Base-by-base conservation (phyloP, 1,140 invertebrate species). In the Drosophila dunni region DNA sequence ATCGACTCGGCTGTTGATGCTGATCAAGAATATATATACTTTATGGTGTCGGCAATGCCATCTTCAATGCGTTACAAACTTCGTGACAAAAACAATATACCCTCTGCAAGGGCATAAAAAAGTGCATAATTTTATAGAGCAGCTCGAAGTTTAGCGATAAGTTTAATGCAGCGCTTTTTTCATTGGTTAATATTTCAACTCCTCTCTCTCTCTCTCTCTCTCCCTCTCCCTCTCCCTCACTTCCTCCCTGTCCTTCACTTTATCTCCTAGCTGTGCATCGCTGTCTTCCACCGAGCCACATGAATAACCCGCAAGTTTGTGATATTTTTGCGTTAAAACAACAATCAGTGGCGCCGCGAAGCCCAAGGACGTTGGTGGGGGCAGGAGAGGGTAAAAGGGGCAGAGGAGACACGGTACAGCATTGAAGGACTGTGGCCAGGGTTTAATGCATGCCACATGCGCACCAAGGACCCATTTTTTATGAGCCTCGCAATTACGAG, bases 381-480 rank as follows among this genome's bases (percentile, higher is more conserved):
- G 11, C 9, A 13, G 40, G 2, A 1, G 34, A n/a, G 8, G 24
- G 33, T 24, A 36, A 20, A 17, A 36, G 40, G 11, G 8, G 53
- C 17, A 34, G 40, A 24, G 50, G 20, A 9, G 29, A 50, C 11
- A 36, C 20, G 36, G 51, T 44, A 24, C 8, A 33, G 51, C 38
- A 56, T 17, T 8, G 53, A 11, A 44, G 38, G 34, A 64, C 24
- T n/a, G 38, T 20, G 53, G 62, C 20, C 15, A 6, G 48, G 45
- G 65, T 54, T 83, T 84, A 82, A 84, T 79, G 76, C 67, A 79
- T 33, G 67, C 80, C 60, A 79, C 76, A 83, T 84, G 72, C 78
- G 76, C 80, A 65, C 81, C 81, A 80, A 83, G 77, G 72, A 79
- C 80, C 78, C 53, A 64, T 82, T 83, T 81, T 78, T 83, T 83